A percentile compares a stretch with the other conserved stretches of the same genome.
Evolutionary conservation across 1,140 invertebrate genomes (phyloP).

Genomic region (Tribolium madens): DNA sequence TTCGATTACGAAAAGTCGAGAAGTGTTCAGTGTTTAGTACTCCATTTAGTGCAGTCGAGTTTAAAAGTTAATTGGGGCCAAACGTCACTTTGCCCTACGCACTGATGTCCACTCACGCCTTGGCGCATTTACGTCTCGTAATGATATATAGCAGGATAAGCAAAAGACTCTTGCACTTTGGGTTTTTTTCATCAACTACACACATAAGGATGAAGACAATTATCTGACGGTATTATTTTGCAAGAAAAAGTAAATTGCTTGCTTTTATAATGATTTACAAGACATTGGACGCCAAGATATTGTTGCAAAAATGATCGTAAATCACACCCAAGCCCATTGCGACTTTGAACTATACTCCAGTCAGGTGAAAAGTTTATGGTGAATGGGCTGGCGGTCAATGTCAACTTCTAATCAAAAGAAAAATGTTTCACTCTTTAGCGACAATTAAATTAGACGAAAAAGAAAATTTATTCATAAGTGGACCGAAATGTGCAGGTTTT

Average conservation of each 20-base stretch:
- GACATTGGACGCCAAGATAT: conserved; percentile 1
- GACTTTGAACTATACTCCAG: conserved; percentile 1
- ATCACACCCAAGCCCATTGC: background rate
- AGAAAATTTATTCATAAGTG: background rate
- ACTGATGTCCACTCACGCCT: conserved; percentile 42
- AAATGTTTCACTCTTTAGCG: no score
- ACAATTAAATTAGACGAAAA: no score
- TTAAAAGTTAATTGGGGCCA: conserved; percentile 47
- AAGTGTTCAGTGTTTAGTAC: background rate
- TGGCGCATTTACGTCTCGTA: conserved; percentile 4
- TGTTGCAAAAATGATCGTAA: conserved; percentile 30
- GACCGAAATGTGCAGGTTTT: conserved; percentile 1
- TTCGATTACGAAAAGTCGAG: background rate
- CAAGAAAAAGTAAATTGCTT: conserved; percentile 20
- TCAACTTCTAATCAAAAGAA: background rate
- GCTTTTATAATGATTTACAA: conserved; percentile 30
- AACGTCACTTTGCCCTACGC: conserved; percentile 49
- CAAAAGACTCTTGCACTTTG: background rate
- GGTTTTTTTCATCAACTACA: conserved; percentile 5
- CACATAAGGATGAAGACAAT: conserved; percentile 2
- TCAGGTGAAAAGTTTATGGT: conserved; percentile 9
- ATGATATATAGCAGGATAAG: conserved; percentile 17
- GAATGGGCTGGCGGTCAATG: background rate
- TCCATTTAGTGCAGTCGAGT: conserved; percentile 17
- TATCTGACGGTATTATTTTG: conserved; percentile 20